Percentiles rank a stretch among this genome's conserved stretches.
phyloP scores from a whole-genome alignment of 23 tunicate genomes.

The Clavelina lepadiformis region DNA sequence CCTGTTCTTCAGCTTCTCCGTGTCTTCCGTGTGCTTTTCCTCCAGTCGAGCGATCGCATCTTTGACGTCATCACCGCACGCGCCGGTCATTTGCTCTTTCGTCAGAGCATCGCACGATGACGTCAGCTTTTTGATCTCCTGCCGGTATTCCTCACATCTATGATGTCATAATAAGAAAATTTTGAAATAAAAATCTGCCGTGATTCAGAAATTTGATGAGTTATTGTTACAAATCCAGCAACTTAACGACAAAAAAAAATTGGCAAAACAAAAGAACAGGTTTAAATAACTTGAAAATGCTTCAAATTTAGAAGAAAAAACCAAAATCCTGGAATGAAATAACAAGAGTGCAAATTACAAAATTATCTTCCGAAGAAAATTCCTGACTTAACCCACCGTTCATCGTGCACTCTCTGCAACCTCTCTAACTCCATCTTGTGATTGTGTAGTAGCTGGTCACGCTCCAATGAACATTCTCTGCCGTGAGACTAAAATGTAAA shows the following conservation, averaged over 20 bases:
- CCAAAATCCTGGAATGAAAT: no score
- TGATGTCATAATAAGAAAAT: no score
- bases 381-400: neutral
- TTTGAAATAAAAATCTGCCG: no score
- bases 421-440: slow-evolving; percentile 37
- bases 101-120: slow-evolving; percentile 23
- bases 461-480: slow-evolving; percentile 15
- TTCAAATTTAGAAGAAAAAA: no score
- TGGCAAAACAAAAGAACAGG: no score
- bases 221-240: no score
- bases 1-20: slow-evolving; percentile 35
- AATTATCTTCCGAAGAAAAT: no score
- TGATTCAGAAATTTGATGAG: no score
- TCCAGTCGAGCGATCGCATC: slow-evolving; percentile 3
- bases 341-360: no score
- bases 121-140: slow-evolving; percentile 30
- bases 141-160: slow-evolving; percentile 35
- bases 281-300: no score
- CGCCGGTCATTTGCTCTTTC: slow-evolving; percentile 1
- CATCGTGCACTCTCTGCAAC: slow-evolving; percentile 14
- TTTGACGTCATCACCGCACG: slow-evolving; percentile 1
- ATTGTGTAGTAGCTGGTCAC: slow-evolving; percentile 26
- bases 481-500: no score
- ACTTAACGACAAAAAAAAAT: no score
- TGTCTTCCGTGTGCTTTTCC: slow-evolving; percentile 48